Evolutionary conservation across 2,888 invertebrate genomes (phyloP), one percentile per base, ranked within the genome.

Genomic region (Leuctra nigra): DNA sequence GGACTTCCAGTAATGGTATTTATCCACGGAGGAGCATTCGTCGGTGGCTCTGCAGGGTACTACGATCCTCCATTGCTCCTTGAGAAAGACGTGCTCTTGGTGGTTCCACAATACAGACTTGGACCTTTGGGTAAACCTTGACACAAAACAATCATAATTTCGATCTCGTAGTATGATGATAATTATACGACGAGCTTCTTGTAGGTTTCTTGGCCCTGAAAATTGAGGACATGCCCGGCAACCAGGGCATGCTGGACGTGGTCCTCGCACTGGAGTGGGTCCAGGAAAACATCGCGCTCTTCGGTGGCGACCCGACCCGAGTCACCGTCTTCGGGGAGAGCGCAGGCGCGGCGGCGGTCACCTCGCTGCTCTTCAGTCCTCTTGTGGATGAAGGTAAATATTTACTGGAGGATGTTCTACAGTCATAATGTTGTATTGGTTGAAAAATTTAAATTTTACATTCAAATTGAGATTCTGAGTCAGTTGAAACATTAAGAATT

Each of bases 301-400:
- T 80, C 61, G 77, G 78, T 14, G 80, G 80, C 2, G 73, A 79
- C 66, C 70, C 75, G 9, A 59, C 64, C 1, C 64, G 66, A 38
- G 73, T 80, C 1, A 79, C 79, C 1, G 68, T 79, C 36, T 73
- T 77, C 58, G 77, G 79, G 1, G 77, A 80, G 63, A 78, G 78
- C 59, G 76, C 78, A 1, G 79, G 79, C 6, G 73, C 72, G 0
- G 71, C 68, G 2, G 72, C 78, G 1, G 72, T 75, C 0, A 73
- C 74, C 4, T 66, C 73, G 1, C 65, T 78, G 54, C 56, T 74
- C 36, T 59, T 73, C 13, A 76, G 75, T 64, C 76, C 76, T 11
- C 63, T 68, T 24, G 70, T n/a, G n/a, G n/a, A n/a, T n/a, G n/a
- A n/a, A n/a, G n/a, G n/a, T n/a, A n/a, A n/a, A n/a, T n/a, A n/a